A percentile compares a stretch with the other conserved stretches of the same genome.
Evolutionary conservation across 23 tunicate species (phyloP).

Genomic region (Ciona savignyi): DNA sequence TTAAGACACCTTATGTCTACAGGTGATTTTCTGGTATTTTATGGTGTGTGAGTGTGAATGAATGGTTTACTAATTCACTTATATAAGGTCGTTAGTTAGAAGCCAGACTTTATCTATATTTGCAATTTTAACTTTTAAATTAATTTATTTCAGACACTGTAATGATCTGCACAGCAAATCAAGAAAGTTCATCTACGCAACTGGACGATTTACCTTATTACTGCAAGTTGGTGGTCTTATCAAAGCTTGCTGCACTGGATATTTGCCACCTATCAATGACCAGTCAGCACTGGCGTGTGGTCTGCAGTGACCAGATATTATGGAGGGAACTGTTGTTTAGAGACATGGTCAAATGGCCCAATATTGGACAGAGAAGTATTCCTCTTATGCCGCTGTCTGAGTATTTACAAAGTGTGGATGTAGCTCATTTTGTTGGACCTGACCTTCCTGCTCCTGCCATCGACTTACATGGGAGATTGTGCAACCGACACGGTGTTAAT

Average conservation of each 20-base stretch:
- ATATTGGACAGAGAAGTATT: slow-evolving; percentile 66
- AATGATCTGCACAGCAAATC: too few relatives aligned
- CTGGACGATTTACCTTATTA: slow-evolving; percentile 71
- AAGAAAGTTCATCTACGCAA: too few relatives aligned
- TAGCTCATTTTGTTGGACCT: not conserved
- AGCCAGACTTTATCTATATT: too few relatives aligned
- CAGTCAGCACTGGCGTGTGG: slow-evolving; percentile 64
- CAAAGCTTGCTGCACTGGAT: slow-evolving; percentile 65
- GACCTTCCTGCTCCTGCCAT: not conserved
- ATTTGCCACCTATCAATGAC: slow-evolving; percentile 60
- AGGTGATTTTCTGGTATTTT: too few relatives aligned
- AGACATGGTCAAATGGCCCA: slow-evolving; percentile 71
- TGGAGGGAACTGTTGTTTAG: slow-evolving; percentile 82
- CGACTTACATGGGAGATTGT: slow-evolving; percentile 28
- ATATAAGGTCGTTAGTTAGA: too few relatives aligned
- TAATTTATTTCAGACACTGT: too few relatives aligned
- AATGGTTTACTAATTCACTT: too few relatives aligned
- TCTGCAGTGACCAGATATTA: slow-evolving; percentile 71
- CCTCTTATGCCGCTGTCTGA: slow-evolving; percentile 37
- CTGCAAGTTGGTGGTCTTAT: slow-evolving; percentile 75
- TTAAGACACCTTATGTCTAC: too few relatives aligned
- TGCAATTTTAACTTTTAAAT: too few relatives aligned
- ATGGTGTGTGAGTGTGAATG: too few relatives aligned
- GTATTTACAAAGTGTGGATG: not conserved
- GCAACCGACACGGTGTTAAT: slow-evolving; percentile 22